phyloP scores from a whole-genome alignment of 1,140 invertebrate genomes.

The Fopius arisanus region DNA sequence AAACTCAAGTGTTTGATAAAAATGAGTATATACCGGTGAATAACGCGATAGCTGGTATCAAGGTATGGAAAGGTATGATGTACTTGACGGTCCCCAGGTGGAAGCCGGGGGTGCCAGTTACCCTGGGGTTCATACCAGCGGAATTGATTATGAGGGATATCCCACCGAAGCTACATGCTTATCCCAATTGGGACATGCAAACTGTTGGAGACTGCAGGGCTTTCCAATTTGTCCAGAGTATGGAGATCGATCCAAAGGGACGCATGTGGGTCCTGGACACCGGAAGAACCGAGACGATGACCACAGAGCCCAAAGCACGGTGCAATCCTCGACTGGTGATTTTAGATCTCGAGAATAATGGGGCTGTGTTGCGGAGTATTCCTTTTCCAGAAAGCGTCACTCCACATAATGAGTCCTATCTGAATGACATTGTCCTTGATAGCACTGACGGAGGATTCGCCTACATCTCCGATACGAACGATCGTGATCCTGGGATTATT shows the following conservation, averaged over 20 bases:
- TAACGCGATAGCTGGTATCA: constrained; percentile 70
- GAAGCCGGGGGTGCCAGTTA: constrained; percentile 72
- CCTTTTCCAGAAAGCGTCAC: constrained; percentile 67
- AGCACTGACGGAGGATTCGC: constrained; percentile 72
- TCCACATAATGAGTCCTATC: constrained; percentile 63
- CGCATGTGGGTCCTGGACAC: constrained; percentile 78
- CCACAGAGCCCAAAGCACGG: constrained; percentile 53
- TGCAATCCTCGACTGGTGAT: constrained; percentile 74
- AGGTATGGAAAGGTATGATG: constrained; percentile 70
- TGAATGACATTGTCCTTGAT: constrained; percentile 76
- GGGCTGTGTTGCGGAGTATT: constrained; percentile 66
- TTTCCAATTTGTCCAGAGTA: constrained; percentile 75
- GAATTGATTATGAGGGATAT: constrained; percentile 59
- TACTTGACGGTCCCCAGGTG: constrained; percentile 73
- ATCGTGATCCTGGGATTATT: constrained; percentile 73
- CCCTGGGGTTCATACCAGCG: constrained; percentile 68
- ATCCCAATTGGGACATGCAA: constrained; percentile 75
- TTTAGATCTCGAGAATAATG: constrained; percentile 71
- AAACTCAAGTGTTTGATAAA: constrained; percentile 58
- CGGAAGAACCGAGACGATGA: constrained; percentile 67
- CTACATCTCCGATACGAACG: constrained; percentile 75
- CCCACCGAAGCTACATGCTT: constrained; percentile 70
- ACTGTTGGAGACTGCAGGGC: constrained; percentile 68
- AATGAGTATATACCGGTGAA: constrained; percentile 69
- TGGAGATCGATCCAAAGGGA: constrained; percentile 74